phyloP scores from a whole-genome alignment of 2,797 vertebrate species.

The Poliocrania exsul region DNA sequence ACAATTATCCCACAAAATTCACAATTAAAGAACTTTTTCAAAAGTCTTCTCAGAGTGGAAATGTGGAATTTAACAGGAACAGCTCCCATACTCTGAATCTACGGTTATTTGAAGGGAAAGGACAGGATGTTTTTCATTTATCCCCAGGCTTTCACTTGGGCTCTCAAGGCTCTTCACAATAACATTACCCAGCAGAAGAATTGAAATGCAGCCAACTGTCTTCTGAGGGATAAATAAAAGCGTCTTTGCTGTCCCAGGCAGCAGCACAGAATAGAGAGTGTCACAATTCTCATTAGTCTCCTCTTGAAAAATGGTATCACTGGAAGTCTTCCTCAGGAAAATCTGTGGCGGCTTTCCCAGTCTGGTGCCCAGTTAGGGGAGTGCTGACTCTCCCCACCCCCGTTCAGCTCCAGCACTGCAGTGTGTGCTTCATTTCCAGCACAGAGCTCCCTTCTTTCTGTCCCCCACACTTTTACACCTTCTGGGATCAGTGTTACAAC shows the following conservation, averaged over 20 bases:
- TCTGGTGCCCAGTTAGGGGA: not conserved
- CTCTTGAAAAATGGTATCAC: not conserved
- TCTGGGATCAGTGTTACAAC: not conserved
- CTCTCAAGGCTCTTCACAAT: conserved; percentile 54
- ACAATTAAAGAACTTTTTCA: not conserved
- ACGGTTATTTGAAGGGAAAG: conserved; percentile 34
- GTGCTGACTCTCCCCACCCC: rapidly evolving
- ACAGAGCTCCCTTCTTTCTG: not conserved
- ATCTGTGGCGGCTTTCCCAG: not conserved
- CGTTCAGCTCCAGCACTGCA: not conserved
- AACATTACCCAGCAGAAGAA: conserved; percentile 44
- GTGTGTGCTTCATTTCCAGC: not conserved
- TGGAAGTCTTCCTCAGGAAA: not conserved
- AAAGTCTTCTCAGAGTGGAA: not conserved
- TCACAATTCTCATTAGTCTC: not conserved
- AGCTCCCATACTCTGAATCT: conserved; percentile 10
- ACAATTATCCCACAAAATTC: not conserved
- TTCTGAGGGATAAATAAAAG: conserved; percentile 25
- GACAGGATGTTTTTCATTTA: conserved; percentile 57
- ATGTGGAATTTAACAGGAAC: not conserved
- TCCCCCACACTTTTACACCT: not conserved
- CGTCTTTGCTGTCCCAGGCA: conserved; percentile 1
- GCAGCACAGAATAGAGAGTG: not conserved
- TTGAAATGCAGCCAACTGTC: conserved; percentile 56
- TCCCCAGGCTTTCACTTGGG: conserved; percentile 40